Base-by-base conservation (phyloP, 1,140 invertebrate species). In the Hylaeus volcanicus region DNA sequence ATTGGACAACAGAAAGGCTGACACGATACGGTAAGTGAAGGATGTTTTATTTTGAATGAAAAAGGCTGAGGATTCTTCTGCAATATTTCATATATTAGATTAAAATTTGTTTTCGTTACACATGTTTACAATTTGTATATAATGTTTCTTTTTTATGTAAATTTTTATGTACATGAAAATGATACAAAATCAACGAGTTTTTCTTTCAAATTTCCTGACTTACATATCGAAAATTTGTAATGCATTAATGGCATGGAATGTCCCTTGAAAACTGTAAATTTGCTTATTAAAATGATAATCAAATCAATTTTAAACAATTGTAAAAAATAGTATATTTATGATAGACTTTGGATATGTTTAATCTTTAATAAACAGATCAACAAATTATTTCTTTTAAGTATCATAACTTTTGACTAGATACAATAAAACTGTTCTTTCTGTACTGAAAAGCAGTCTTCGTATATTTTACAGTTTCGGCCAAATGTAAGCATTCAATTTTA, bases 331-430 rank as follows among this genome's bases (percentile, higher is more conserved):
- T 26, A 55, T 43, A n/a, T 15, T 74, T 55, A 14, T 8, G 15
- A 43, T 26, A 45, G 3, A 37, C 51, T 75, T n/a, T n/a, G 15
- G 51, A 43, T 53, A 5, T 43, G 45, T 56, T 53, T 69, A 45
- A 2, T 4, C 15, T 39, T 43, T 8, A 43, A 75, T 58, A 48
- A 48, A 61, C 1, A 58, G 51, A 63, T 63, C 61, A 53, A 74
- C 9, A 68, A 58, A 68, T 68, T 11, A n/a, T 6, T 64, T 51
- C 5, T 5, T 37, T 63, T 58, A 78, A 72, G 58, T 78, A 78
- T 48, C 5, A 1, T 15, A 12, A 15, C 55, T 60, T 74, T 41
- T 80, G 78, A 80, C 78, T 80, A 80, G 63, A 80, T 37, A 63
- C 5, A 48, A 37, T 65, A 15, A 53, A 63, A 60, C 2, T 74